phyloP scores from a whole-genome alignment of 2,797 vertebrate genomes.

The Dryobates pubescens region DNA sequence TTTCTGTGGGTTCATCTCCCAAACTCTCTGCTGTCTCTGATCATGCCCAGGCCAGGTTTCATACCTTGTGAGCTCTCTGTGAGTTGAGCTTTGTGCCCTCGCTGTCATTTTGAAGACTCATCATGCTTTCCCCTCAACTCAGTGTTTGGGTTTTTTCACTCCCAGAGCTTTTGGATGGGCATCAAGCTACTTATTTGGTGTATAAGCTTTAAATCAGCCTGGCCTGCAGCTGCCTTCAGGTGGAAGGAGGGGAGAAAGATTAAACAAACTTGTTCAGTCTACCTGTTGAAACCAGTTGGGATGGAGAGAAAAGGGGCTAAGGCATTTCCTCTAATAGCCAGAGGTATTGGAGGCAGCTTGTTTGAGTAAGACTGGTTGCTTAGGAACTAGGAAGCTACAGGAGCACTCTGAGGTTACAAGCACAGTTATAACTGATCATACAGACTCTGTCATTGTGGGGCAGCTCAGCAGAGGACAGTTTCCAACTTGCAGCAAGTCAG shows the following conservation, averaged over 20 bases:
- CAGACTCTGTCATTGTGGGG: slow-evolving; percentile 53
- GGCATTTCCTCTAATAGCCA: background rate
- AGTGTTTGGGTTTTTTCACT: background rate
- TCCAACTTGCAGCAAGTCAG: background rate
- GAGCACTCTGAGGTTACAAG: slow-evolving; percentile 69
- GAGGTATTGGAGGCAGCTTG: slow-evolving; percentile 1
- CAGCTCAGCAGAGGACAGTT: background rate
- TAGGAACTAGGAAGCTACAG: slow-evolving; percentile 68
- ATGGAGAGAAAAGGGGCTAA: background rate
- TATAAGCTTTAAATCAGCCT: background rate
- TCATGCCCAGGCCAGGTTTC: background rate
- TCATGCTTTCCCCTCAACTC: background rate
- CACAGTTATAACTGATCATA: slow-evolving; percentile 79
- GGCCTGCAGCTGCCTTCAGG: background rate
- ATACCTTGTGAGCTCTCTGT: background rate
- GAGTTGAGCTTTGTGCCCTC: background rate
- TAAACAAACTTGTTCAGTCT: background rate
- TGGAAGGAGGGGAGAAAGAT: background rate
- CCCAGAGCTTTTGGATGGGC: background rate
- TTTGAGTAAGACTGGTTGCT: slow-evolving; percentile 70
- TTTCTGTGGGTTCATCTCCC: background rate
- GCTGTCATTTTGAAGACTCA: background rate
- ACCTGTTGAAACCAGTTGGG: slow-evolving; percentile 17
- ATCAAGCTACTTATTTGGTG: background rate
- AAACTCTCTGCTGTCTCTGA: background rate